These are phyloP conservation scores for Phyllotreta cruciferae DNA, from an alignment of 2,888 invertebrate species.

Conservation along the genomic window DNA sequence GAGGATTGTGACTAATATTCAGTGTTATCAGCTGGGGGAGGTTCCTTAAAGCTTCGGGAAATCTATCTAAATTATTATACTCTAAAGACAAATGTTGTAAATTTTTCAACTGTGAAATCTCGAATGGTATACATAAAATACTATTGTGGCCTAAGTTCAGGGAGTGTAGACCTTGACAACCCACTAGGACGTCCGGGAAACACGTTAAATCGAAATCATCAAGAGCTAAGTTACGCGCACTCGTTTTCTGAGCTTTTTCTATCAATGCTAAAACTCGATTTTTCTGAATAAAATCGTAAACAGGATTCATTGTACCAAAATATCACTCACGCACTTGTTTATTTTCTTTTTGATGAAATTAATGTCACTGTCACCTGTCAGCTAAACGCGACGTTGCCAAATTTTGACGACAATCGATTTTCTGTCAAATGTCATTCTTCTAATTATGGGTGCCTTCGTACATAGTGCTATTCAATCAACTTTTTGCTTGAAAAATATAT, in stretches of 20 bases:
- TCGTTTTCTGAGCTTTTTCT: slow-evolving; percentile 68
- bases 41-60: slow-evolving; percentile 68
- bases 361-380: slow-evolving; percentile 25
- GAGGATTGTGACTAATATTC: slow-evolving; percentile 73
- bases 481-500: no score
- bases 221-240: slow-evolving; percentile 67
- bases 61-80: slow-evolving; percentile 68
- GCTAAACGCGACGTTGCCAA: no score
- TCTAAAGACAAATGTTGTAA: slow-evolving; percentile 70
- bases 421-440: no score
- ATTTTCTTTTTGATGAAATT: slow-evolving; percentile 13
- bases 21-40: slow-evolving; percentile 67
- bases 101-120: slow-evolving; percentile 64
- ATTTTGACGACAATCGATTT: no score
- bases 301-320: slow-evolving; percentile 64
- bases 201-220: slow-evolving; percentile 70
- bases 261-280: slow-evolving; percentile 72
- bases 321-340: slow-evolving; percentile 36
- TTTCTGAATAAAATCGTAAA: slow-evolving; percentile 73
- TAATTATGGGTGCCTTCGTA: no score
- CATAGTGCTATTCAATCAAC: no score
- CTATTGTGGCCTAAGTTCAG: slow-evolving; percentile 71
- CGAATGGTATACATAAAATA: slow-evolving; percentile 63
- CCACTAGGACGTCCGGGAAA: slow-evolving; percentile 66
- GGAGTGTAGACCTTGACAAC: slow-evolving; percentile 66